Conservation (phyloP, 2,888 invertebrate species). For the Bhutanitis thaidina region DNA sequence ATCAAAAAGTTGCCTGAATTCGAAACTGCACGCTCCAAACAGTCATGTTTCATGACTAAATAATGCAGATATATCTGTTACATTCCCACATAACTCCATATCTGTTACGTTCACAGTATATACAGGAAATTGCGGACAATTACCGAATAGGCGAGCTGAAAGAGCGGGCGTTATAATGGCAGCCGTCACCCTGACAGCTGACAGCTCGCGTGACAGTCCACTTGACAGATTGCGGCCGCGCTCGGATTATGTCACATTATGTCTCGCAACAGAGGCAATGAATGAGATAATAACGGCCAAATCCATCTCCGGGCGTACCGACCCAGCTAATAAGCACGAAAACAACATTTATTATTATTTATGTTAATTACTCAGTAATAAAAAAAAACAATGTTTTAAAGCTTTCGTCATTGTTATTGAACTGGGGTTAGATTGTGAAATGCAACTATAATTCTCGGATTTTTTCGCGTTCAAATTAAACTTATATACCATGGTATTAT, state of each 20-base stretch:
- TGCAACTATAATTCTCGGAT: too few relatives aligned
- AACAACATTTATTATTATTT: neutral
- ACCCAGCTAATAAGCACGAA: neutral
- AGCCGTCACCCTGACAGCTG: slow-evolving; percentile 42
- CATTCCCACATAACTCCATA: neutral
- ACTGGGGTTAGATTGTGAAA: too few relatives aligned
- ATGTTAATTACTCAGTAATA: too few relatives aligned
- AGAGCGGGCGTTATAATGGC: slow-evolving; percentile 18
- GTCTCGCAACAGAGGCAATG: slow-evolving; percentile 31
- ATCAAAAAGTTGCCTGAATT: too few relatives aligned
- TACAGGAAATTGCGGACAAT: slow-evolving; percentile 15
- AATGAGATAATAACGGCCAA: slow-evolving; percentile 45
- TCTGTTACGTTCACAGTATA: slow-evolving; percentile 4
- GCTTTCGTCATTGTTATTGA: too few relatives aligned
- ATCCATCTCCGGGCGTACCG: neutral
- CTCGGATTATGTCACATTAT: slow-evolving; percentile 63
- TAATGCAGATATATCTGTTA: too few relatives aligned
- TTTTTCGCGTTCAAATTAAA: too few relatives aligned
- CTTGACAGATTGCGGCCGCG: slow-evolving; percentile 64
- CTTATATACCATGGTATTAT: too few relatives aligned
- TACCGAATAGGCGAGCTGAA: slow-evolving; percentile 13
- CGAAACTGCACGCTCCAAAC: too few relatives aligned
- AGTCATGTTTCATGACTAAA: too few relatives aligned
- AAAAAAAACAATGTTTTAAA: too few relatives aligned
- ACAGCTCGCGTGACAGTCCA: slow-evolving; percentile 44